A percentile compares a stretch with the other conserved stretches of the same genome.
These are phyloP conservation scores for Eurytoma californica DNA, from an alignment of 2,888 invertebrate genomes.

Conservation along the genomic window DNA sequence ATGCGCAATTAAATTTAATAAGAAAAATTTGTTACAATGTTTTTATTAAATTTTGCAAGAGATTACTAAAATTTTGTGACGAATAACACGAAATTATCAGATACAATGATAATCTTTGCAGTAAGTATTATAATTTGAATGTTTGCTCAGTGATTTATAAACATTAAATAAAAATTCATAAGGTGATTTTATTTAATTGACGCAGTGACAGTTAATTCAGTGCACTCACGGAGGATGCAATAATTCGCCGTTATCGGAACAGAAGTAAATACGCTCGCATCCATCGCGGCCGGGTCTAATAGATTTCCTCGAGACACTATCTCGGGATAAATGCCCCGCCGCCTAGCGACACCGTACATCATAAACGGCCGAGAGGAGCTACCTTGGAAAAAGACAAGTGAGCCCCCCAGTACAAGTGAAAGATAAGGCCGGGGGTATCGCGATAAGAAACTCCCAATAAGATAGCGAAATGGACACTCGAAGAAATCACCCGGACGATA, in stretches of 20 bases:
- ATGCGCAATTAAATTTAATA: no score
- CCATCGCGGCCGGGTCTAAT: constrained; percentile 62
- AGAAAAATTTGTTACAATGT: no score
- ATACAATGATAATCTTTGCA: no score
- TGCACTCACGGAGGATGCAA: constrained; percentile 30
- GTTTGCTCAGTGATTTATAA: no score
- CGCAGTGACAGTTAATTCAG: no score
- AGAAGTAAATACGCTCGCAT: constrained; percentile 67
- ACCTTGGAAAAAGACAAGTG: constrained; percentile 24
- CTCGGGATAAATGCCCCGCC: constrained; percentile 67
- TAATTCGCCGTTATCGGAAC: constrained; percentile 62
- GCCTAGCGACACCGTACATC: constrained; percentile 70
- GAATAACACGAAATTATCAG: no score
- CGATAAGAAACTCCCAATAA: constrained; percentile 4
- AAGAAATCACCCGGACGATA: not conserved
- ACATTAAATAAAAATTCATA: no score
- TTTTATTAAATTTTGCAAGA: no score
- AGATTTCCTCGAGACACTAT: constrained; percentile 68
- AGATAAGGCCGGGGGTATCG: constrained; percentile 21
- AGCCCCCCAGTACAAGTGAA: not conserved
- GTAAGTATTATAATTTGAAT: no score
- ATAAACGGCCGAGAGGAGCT: constrained; percentile 57
- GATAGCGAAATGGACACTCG: constrained; percentile 15
- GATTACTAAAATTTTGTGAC: no score
- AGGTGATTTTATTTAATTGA: no score